Percentiles rank a stretch among this genome's conserved stretches.
Conservation (phyloP, 35 echinoderm and acorn worm species). For the Amphiura filiformis region DNA sequence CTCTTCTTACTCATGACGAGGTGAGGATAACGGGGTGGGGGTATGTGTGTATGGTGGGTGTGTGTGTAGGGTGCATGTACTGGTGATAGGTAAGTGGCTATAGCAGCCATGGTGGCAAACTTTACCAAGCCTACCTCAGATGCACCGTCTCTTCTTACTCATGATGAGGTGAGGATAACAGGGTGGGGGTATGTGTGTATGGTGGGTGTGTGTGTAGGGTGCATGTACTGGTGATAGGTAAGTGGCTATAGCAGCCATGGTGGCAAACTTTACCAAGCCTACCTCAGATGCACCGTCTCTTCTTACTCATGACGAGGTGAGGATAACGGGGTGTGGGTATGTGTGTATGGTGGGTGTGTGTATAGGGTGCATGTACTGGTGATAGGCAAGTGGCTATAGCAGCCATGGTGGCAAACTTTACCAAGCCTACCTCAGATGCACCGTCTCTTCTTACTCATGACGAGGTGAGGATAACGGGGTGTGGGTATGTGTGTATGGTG, state of each 20-base stretch:
- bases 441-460: slow-evolving; percentile 84
- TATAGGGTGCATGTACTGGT: slow-evolving; percentile 53
- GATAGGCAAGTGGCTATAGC: slow-evolving; percentile 54
- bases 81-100: slow-evolving; percentile 57
- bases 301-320: no score
- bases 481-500: slow-evolving; percentile 33
- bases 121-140: slow-evolving; percentile 78
- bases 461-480: no score
- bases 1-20: no score
- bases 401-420: slow-evolving; percentile 91
- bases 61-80: slow-evolving; percentile 5
- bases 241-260: slow-evolving; percentile 71
- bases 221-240: slow-evolving; percentile 54
- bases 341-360: slow-evolving; percentile 16
- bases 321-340: no score
- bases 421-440: slow-evolving; percentile 61
- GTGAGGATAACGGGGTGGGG: not conserved
- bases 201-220: no score
- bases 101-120: slow-evolving; percentile 87
- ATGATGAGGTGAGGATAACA: no score
- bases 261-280: slow-evolving; percentile 83
- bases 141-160: slow-evolving; percentile 67
- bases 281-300: slow-evolving; percentile 67
- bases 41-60: slow-evolving; percentile 20
- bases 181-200: slow-evolving; percentile 24